Base-by-base conservation (phyloP, 2,113 vertebrate species). In the Zingel zingel region DNA sequence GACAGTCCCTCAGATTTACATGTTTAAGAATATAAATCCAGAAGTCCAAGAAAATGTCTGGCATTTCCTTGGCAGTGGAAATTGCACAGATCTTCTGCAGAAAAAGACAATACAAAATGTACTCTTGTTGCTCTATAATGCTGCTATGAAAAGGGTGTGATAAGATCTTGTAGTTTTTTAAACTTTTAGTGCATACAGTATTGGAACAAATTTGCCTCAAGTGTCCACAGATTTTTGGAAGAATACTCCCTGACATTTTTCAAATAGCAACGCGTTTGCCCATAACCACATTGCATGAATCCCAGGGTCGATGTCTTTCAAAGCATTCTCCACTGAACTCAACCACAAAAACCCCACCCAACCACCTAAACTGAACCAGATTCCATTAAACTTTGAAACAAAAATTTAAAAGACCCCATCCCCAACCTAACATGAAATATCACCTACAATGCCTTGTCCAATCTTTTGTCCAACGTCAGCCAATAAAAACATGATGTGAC, bases 361-460 rank as follows among this genome's bases (percentile, higher is more conserved):
- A 77, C 88, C 86, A 94, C 89, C 91, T 93, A 94, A 95, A 94
- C 87, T 78, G 77, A 93, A 92, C 84, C 93, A 94, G 93, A 94
- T 91, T 93, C 92, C 70, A 66, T 53, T 71, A 72, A 90, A 86
- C 84, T 88, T 67, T 86, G 81, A 85, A 93, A 87, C 45, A 77
- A 27, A 85, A 81, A 71, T 84, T 51, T n/a, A 64, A 81, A 81
- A 85, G 78, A 59, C 79, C 66, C 75, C 36, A 51, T 82, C 65
- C 18, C 39, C 19, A 80, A 71, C 57, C 14, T 47, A 75, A 51
- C 51, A 85, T 63, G 10, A 68, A 77, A 71, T 12, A 80, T 23
- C 65, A 51, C 68, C 61, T 58, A 13, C 64, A 87, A 65, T 59
- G 59, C 63, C 45, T 77, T 66, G 16, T 16, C 53, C 61, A 82